Base-by-base conservation (phyloP, 2,113 vertebrate species). In the Morone chrysops region DNA sequence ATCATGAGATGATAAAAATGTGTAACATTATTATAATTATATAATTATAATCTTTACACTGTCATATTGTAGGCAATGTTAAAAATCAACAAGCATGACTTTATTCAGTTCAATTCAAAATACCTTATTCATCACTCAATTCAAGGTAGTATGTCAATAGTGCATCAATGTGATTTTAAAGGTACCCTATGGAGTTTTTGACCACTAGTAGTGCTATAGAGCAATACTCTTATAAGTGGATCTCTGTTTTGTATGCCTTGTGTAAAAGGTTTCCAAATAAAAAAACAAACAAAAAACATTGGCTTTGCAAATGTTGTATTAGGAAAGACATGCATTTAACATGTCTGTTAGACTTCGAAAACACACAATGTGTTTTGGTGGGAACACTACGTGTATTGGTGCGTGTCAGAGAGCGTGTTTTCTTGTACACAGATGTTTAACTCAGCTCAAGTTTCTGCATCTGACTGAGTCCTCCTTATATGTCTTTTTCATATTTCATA, bases 401-500 rank as follows among this genome's bases (percentile, higher is more conserved):
- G 36, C 40, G 62, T 40, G 14, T 38, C 22, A 3, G 3, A 7
- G 61, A 70, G 79, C 14, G 68, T 63, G 83, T 81, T 83, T 81
- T 73, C 68, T 75, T 86, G 81, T 73, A 72, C 72, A 73, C 83
- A 76, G 84, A 81, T 87, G 71, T 82, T 87, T 62, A 80, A 75
- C 81, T 83, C 66, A 47, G 80, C 72, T 80, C 71, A 69, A 67
- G 69, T 73, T 76, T 81, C 59, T 40, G 69, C 59, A 70, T 69
- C 69, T 56, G 83, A 67, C 72, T 76, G 77, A 86, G 73, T 81
- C 61, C 53, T 70, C 63, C 73, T 89, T 88, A 88, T 63, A 73
- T 83, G 89, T 45, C 53, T 47, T 71, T 78, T 90, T 90, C 79
- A 90, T 91, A 90, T 93, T 92, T 91, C 74, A 90, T 87, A 81